Evolutionary conservation across 1,140 invertebrate species (phyloP), one percentile per base, ranked within the genome.

Genomic region (Euura lappo): DNA sequence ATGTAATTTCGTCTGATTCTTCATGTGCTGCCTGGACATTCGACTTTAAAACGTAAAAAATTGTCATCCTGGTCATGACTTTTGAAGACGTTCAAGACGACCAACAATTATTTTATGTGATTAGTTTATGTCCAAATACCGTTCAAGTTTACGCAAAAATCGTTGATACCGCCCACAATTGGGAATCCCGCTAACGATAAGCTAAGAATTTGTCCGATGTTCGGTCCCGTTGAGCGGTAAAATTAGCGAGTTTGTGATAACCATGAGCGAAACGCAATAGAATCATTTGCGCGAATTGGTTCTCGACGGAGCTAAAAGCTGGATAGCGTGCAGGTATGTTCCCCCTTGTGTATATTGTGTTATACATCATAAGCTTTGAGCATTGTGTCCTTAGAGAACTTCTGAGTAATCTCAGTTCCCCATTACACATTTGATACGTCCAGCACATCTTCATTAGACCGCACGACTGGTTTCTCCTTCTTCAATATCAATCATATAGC

Each of bases 251-350:
- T 60, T 60, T n/a, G 51, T 60, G 51, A 60, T 60, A 60, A 60
- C 4, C 10, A 11, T 11, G 51, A 60, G 51, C 51, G 13, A 60
- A 60, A 60, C 51, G 51, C 51, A 60, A 60, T 60, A n/a, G 10
- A 60, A 60, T 60, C 51, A 60, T 60, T 60, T 60, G 51, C 51
- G 51, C 51, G 13, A 60, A 60, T n/a, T n/a, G 13, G 13, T 60
- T 60, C 51, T 6, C 8, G 13, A 60, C 51, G 2, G 10, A 60
- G 51, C 13, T 60, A 6, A 60, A 60, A 60, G 51, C 8, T 60
- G 13, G 8, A 60, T 60, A 11, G 51, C 51, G 51, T 60, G 51
- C 51, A 60, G 51, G 5, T 5, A n/a, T n/a, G 51, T 11, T 4
- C 8, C 13, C 51, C 8, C 8, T n/a, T 3, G 51, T 4, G 3